Evolutionary conservation across 2,797 vertebrate genomes (phyloP).

Genomic region (Sus cebifrons): DNA sequence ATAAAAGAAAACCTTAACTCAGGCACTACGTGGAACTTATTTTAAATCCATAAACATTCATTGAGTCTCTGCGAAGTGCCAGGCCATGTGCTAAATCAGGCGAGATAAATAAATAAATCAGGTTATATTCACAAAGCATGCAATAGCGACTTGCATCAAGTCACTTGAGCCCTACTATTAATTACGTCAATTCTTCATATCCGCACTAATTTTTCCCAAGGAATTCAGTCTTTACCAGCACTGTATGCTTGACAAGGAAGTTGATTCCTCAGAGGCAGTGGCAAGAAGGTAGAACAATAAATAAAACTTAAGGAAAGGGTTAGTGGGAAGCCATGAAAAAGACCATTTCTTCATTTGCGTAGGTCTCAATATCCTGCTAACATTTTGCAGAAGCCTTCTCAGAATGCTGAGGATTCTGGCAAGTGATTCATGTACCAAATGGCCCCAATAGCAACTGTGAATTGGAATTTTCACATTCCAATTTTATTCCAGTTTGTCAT

Average conservation of each 20-base stretch:
- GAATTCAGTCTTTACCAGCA: slow-evolving; percentile 32
- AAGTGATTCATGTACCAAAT: slow-evolving; percentile 34
- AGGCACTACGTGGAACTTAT: slow-evolving; percentile 74
- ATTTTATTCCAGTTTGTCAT: slow-evolving; percentile 48
- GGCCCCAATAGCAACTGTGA: background rate
- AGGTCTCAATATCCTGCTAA: slow-evolving; percentile 26
- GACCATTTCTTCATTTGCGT: background rate
- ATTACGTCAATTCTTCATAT: slow-evolving; percentile 14
- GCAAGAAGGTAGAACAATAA: slow-evolving; percentile 44
- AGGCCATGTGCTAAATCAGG: background rate
- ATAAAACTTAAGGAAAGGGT: slow-evolving; percentile 47
- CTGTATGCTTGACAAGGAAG: slow-evolving; percentile 17
- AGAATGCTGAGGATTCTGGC: slow-evolving; percentile 16
- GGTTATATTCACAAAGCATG: slow-evolving; percentile 38
- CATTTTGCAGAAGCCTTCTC: slow-evolving; percentile 7
- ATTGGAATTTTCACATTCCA: slow-evolving; percentile 57
- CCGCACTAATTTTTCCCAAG: slow-evolving; percentile 33
- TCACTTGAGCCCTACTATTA: slow-evolving; percentile 10
- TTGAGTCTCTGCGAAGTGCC: background rate
- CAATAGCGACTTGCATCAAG: slow-evolving; percentile 8
- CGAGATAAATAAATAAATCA: background rate
- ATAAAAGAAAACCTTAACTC: slow-evolving; percentile 79
- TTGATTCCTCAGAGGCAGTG: slow-evolving; percentile 56
- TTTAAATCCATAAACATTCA: slow-evolving; percentile 60
- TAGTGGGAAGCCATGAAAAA: background rate